phyloP scores from a whole-genome alignment of 92 coral and sea anemone genomes.

The Anthopleura xanthogrammica region DNA sequence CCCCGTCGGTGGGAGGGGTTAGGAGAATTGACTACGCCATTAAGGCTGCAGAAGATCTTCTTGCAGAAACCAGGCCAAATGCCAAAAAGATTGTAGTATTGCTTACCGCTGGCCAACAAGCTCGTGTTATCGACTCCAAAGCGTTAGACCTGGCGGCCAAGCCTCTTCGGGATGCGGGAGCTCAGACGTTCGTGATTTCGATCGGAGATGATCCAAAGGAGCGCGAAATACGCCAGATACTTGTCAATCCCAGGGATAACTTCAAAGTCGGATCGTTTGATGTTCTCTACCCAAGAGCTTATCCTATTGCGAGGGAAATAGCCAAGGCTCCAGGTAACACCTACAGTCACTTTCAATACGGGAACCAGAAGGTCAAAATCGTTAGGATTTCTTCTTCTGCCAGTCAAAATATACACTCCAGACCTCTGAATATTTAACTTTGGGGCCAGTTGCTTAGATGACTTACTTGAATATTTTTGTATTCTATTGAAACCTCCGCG shows the following conservation, averaged over 20 bases:
- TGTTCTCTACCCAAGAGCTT: slow-evolving; percentile 34
- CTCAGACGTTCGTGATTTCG: slow-evolving; percentile 51
- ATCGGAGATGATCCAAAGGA: slow-evolving; percentile 37
- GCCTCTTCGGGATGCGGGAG: slow-evolving; percentile 44
- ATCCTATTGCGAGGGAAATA: slow-evolving; percentile 40
- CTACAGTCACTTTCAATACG: too few relatives aligned
- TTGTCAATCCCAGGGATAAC: slow-evolving; percentile 24
- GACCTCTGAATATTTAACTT: too few relatives aligned
- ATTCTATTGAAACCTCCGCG: too few relatives aligned
- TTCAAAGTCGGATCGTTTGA: slow-evolving; percentile 45
- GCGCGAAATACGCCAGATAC: slow-evolving; percentile 22
- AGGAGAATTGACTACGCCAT: slow-evolving; percentile 72
- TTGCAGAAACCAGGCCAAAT: slow-evolving; percentile 40
- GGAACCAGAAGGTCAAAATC: too few relatives aligned
- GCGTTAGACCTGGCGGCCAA: slow-evolving; percentile 37
- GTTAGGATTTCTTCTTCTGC: too few relatives aligned
- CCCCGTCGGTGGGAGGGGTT: slow-evolving; percentile 58
- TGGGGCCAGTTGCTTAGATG: too few relatives aligned
- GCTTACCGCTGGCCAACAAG: slow-evolving; percentile 46
- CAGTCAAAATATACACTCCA: too few relatives aligned
- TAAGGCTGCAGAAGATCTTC: slow-evolving; percentile 47
- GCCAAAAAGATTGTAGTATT: slow-evolving; percentile 47
- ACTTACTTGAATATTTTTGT: too few relatives aligned
- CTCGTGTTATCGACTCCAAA: slow-evolving; percentile 19
- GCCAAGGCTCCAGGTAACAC: slow-evolving; percentile 28